Conservation (phyloP, 2,113 vertebrate genomes). For the Papio anubis region DNA sequence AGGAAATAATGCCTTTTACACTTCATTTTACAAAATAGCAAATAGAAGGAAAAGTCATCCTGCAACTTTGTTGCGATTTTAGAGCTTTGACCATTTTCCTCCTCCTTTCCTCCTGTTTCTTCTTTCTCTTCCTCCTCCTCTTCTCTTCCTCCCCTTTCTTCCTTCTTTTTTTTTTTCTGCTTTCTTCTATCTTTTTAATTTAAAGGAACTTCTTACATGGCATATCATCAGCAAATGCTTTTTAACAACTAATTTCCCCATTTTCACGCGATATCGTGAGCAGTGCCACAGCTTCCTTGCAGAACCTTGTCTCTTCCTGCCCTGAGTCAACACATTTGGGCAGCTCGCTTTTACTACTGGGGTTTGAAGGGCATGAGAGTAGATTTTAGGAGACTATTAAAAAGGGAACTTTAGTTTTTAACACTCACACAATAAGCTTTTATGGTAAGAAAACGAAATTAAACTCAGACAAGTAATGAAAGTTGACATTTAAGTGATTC, state of each 20-base stretch:
- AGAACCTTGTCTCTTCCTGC: not conserved
- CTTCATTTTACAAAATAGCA: constrained; percentile 38
- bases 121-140: not conserved
- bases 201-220: constrained; percentile 38
- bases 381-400: not conserved
- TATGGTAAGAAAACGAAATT: constrained; percentile 18
- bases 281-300: constrained; percentile 10
- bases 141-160: not conserved
- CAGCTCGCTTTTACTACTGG: constrained; percentile 13
- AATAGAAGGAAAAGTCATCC: constrained; percentile 1
- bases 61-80: constrained; percentile 2
- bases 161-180: too few relatives aligned
- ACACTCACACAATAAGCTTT: not conserved
- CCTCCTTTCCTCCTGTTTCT: not conserved
- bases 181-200: not conserved
- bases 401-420: constrained; percentile 45
- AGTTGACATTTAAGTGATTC: not conserved
- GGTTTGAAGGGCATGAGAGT: not conserved
- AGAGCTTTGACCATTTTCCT: not conserved
- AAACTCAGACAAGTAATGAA: not conserved
- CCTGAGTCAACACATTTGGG: not conserved
- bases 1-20: not conserved
- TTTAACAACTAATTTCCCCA: not conserved
- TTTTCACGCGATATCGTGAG: not conserved
- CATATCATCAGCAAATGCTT: constrained; percentile 1